phyloP scores from a whole-genome alignment of 1,140 invertebrate species.

The Goniozus legneri region DNA sequence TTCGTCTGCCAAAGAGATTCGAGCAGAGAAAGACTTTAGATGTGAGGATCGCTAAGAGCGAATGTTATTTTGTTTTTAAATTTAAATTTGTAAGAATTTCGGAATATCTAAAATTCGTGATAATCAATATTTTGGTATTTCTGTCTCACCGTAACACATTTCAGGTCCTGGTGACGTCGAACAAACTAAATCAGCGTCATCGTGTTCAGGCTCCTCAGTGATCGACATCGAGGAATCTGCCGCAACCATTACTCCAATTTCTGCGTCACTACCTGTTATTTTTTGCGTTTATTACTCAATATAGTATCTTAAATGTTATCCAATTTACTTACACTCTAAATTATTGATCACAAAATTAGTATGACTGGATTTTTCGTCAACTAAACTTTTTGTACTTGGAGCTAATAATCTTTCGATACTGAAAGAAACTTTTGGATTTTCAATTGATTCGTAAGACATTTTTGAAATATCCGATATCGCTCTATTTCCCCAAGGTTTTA shows the following conservation, averaged over 20 bases:
- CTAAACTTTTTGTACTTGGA: constrained; percentile 18
- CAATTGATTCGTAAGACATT: constrained; percentile 2
- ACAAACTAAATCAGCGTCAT: constrained; percentile 34
- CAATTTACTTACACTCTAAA: too few species aligned
- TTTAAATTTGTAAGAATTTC: too few species aligned
- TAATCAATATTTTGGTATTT: too few species aligned
- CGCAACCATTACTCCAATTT: constrained; percentile 29
- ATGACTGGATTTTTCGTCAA: constrained; percentile 10
- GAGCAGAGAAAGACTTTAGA: too few species aligned
- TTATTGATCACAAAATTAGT: too few species aligned
- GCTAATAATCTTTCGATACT: constrained; percentile 46
- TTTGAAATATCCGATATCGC: not conserved
- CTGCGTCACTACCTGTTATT: constrained; percentile 32
- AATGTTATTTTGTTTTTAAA: too few species aligned
- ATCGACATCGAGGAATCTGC: constrained; percentile 43
- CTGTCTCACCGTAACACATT: constrained; percentile 43
- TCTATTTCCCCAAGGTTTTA: not conserved
- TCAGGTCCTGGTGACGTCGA: constrained; percentile 38
- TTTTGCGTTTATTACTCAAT: too few species aligned
- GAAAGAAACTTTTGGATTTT: constrained; percentile 31
- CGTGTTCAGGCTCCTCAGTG: constrained; percentile 37
- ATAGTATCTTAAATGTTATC: too few species aligned
- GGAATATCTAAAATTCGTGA: too few species aligned
- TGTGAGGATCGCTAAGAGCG: too few species aligned
- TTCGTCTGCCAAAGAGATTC: too few species aligned